A percentile compares a stretch with the other conserved stretches of the same genome.
These are phyloP conservation scores for Athetis lepigone DNA, from an alignment of 2,888 invertebrate genomes.

Conservation along the genomic window DNA sequence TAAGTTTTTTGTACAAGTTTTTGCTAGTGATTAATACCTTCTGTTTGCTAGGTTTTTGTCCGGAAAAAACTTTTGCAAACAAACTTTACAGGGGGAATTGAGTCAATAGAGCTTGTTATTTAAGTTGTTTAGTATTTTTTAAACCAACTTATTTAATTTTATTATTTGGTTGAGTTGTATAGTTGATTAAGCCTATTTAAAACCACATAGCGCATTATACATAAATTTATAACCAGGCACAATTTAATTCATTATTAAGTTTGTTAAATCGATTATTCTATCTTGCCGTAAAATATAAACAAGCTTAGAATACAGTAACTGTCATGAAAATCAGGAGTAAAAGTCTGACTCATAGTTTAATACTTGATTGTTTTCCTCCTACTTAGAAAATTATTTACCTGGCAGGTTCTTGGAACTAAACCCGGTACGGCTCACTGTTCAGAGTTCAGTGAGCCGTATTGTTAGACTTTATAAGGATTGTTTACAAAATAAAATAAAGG, in stretches of 20 bases:
- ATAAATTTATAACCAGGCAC: too few relatives aligned
- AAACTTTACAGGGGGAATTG: neutral
- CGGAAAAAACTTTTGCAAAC: neutral
- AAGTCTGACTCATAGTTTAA: neutral
- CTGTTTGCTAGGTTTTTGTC: neutral
- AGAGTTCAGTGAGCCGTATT: neutral
- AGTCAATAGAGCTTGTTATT: too few relatives aligned
- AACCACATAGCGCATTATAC: too few relatives aligned
- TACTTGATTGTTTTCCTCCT: neutral
- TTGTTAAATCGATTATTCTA: too few relatives aligned
- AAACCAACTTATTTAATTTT: too few relatives aligned
- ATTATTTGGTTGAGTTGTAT: too few relatives aligned
- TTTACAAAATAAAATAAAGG: conserved; percentile 1
- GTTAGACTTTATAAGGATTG: conserved; percentile 4
- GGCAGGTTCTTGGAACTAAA: neutral
- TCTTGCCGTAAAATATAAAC: neutral
- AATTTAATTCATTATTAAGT: too few relatives aligned
- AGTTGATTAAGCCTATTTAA: too few relatives aligned
- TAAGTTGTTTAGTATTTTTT: too few relatives aligned
- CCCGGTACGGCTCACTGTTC: neutral
- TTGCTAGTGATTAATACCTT: neutral
- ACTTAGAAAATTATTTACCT: neutral
- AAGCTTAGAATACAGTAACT: too few relatives aligned
- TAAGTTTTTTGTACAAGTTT: too few relatives aligned
- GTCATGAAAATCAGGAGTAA: neutral